These are phyloP conservation scores for Pelmatolapia mariae DNA, from an alignment of 2,113 vertebrate species.

Conservation along the genomic window DNA sequence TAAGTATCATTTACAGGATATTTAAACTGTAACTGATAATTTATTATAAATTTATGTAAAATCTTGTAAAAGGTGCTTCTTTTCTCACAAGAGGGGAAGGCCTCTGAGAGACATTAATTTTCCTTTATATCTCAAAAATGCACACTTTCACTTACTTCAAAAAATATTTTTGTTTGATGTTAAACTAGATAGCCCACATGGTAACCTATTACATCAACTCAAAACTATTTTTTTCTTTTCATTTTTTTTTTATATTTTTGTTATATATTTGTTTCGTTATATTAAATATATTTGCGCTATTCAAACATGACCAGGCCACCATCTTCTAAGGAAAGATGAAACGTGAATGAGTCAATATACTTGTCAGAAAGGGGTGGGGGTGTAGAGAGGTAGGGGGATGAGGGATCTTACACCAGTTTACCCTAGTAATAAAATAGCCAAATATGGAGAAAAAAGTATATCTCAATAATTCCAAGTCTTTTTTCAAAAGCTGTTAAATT, in stretches of 20 bases:
- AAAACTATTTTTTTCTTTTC: neutral
- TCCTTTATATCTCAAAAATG: neutral
- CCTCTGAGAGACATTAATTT: neutral
- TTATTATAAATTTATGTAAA: neutral
- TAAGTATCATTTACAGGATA: neutral
- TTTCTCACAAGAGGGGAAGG: neutral
- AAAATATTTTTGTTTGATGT: neutral
- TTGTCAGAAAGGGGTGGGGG: neutral
- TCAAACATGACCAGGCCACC: neutral
- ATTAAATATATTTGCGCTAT: neutral
- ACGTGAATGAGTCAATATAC: neutral
- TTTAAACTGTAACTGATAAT: neutral
- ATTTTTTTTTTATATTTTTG: fast-evolving
- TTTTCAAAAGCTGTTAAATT: neutral
- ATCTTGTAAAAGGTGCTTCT: neutral
- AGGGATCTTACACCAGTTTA: neutral
- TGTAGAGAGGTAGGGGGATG: neutral
- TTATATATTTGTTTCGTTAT: neutral
- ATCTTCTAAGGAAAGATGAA: neutral
- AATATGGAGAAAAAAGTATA: neutral
- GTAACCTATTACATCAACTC: neutral
- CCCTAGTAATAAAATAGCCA: neutral
- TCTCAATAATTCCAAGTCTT: neutral
- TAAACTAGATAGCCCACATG: neutral
- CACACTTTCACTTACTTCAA: neutral